Percentiles rank a stretch among this genome's conserved stretches.
Conservation (phyloP, 1,140 invertebrate genomes). For the Cydia splendana region DNA sequence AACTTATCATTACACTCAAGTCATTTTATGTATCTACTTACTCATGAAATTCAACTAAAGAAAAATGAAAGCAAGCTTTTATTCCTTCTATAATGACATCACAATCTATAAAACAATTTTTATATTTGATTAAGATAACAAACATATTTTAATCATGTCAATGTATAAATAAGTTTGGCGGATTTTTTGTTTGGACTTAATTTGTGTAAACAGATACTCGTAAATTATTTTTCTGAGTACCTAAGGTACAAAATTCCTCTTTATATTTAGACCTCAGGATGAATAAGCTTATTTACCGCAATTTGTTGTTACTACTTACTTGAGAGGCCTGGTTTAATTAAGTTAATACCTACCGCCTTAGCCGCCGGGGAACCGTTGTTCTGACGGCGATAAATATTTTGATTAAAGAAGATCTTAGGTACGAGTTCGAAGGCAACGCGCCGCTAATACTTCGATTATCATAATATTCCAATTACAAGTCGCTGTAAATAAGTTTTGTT, state of each 20-base stretch:
- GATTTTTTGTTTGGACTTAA: too few relatives aligned
- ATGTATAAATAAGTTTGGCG: too few relatives aligned
- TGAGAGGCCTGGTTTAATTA: constrained; percentile 8
- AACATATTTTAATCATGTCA: too few relatives aligned
- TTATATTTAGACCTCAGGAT: background rate
- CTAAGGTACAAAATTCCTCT: background rate
- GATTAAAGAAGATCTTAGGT: background rate
- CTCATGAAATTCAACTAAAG: too few relatives aligned
- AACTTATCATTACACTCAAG: too few relatives aligned
- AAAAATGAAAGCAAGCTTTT: too few relatives aligned
- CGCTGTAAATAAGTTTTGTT: background rate
- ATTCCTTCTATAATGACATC: too few relatives aligned
- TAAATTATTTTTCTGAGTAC: too few relatives aligned
- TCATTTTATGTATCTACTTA: too few relatives aligned
- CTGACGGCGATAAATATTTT: background rate
- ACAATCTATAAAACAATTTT: too few relatives aligned
- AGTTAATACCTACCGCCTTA: background rate
- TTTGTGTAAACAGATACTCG: too few relatives aligned
- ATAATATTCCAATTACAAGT: constrained; percentile 10
- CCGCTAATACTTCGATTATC: constrained; percentile 5
- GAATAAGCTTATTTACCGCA: constrained; percentile 2
- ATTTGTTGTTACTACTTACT: constrained; percentile 19
- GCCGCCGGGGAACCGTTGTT: background rate
- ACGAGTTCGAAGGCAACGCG: background rate
- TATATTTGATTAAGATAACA: too few relatives aligned